Conservation (phyloP, 1,140 invertebrate species). For the Danaus plexippus region DNA sequence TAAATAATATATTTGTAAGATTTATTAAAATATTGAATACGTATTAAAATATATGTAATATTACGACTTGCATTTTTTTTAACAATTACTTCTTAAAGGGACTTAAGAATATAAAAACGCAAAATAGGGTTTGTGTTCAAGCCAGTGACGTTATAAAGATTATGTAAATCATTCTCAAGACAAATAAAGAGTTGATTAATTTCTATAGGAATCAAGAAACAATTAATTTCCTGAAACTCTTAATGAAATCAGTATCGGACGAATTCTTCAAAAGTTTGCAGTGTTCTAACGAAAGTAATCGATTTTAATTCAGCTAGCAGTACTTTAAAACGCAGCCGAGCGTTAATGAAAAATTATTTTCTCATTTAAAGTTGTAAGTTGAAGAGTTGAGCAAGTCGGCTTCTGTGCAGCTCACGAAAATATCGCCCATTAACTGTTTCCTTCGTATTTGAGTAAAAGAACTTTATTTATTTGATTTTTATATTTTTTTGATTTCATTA, state of each 20-base stretch:
- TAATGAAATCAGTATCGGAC: slow-evolving; percentile 26
- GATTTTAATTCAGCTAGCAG: slow-evolving; percentile 58
- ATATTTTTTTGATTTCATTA: too few species aligned
- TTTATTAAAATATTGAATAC: too few species aligned
- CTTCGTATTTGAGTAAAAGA: neutral
- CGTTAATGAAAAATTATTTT: slow-evolving; percentile 67
- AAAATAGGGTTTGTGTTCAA: slow-evolving; percentile 2
- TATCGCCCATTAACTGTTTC: slow-evolving; percentile 9
- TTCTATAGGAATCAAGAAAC: slow-evolving; percentile 13
- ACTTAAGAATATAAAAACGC: slow-evolving; percentile 1
- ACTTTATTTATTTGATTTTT: too few species aligned
- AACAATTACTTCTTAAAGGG: too few species aligned
- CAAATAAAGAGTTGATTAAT: slow-evolving; percentile 5
- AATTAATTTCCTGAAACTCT: slow-evolving; percentile 20
- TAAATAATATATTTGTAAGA: too few species aligned
- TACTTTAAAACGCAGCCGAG: slow-evolving; percentile 49
- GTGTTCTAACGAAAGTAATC: slow-evolving; percentile 51
- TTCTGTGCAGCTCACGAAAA: slow-evolving; percentile 7
- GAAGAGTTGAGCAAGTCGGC: slow-evolving; percentile 30
- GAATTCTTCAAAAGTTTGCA: slow-evolving; percentile 48
- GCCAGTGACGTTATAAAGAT: neutral
- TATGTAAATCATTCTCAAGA: neutral
- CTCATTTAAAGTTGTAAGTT: slow-evolving; percentile 51
- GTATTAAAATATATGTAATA: too few species aligned
- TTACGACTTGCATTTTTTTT: too few species aligned